phyloP scores from a whole-genome alignment of 2,113 vertebrate genomes.

The Anas platyrhynchos region DNA sequence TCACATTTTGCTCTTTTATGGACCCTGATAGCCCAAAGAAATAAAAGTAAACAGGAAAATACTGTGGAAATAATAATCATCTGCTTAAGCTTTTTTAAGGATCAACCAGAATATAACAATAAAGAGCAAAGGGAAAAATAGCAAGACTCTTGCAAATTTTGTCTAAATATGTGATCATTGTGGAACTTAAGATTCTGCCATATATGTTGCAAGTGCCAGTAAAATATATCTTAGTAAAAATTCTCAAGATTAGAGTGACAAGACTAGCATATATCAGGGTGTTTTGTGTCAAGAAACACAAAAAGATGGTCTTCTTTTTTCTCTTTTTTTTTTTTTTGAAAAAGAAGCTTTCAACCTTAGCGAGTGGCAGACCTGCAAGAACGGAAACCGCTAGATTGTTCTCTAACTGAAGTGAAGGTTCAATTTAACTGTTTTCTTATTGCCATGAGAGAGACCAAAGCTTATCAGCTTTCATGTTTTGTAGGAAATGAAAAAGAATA shows the following conservation, averaged over 20 bases:
- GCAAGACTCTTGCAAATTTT: neutral
- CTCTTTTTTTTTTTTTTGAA: neutral
- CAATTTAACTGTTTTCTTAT: conserved; percentile 52
- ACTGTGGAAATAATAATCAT: neutral
- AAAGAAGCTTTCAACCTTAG: neutral
- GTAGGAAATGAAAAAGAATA: conserved; percentile 70
- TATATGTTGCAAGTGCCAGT: neutral
- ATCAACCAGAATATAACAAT: neutral
- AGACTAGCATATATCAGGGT: neutral
- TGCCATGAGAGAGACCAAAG: conserved; percentile 26
- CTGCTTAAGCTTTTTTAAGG: neutral
- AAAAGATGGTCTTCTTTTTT: neutral
- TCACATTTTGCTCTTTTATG: neutral
- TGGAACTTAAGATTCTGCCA: neutral
- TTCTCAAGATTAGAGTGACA: neutral
- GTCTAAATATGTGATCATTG: neutral
- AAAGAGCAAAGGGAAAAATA: neutral
- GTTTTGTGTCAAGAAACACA: neutral
- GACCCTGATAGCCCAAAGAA: too few species aligned
- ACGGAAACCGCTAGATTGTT: conserved; percentile 19
- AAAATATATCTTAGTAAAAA: neutral
- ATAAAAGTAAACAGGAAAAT: neutral
- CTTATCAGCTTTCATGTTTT: conserved; percentile 63
- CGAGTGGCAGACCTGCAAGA: conserved; percentile 3
- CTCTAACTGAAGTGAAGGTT: conserved; percentile 46